Base-by-base conservation (phyloP, 2,888 invertebrate genomes). In the Unio pictorum region DNA sequence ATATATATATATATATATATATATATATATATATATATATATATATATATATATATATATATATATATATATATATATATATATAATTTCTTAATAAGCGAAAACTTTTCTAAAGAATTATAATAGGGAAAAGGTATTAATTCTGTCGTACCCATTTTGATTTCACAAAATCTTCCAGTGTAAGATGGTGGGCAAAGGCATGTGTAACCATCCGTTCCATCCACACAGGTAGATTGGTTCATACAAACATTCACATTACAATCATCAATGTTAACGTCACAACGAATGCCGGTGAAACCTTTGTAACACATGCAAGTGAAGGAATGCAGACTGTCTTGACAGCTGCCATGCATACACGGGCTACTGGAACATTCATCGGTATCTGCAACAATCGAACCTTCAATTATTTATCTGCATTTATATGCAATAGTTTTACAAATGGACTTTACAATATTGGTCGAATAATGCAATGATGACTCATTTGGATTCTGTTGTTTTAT, bases 221-320 rank as follows among this genome's bases (percentile, higher is more conserved):
- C 71, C 23, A 60, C 30, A 54, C 74, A 74, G 17, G 65, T 69
- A 8, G 65, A 67, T 34, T 62, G 56, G 61, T 74, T 71, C 20
- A 65, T 61, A 62, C 74, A 74, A 15, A 67, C 61, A 17, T 68
- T 34, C 28, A 61, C 64, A 3, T 18, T 17, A 69, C 74, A 74
- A 45, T 74, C 74, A 45, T 74, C 74, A 23, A 69, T 69, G 67
- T 74, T 71, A 28, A 8, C 45, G 20, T 72, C 72, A 45, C 74
- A 75, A 28, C 61, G 57, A 23, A 7, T n/a, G n/a, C 74, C 74
- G 23, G 57, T 55, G 28, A 67, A 72, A n/a, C 74, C 71, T 5
- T 59, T 28, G n/a, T 23, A 18, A 64, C 74, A 74, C 2, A n/a
- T 55, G 58, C 74, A 74, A 3, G n/a, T 63, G 45, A 62, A 69